Evolutionary conservation across 2,888 invertebrate genomes (phyloP).

Genomic region (Bursaphelenchus okinawaensis): DNA sequence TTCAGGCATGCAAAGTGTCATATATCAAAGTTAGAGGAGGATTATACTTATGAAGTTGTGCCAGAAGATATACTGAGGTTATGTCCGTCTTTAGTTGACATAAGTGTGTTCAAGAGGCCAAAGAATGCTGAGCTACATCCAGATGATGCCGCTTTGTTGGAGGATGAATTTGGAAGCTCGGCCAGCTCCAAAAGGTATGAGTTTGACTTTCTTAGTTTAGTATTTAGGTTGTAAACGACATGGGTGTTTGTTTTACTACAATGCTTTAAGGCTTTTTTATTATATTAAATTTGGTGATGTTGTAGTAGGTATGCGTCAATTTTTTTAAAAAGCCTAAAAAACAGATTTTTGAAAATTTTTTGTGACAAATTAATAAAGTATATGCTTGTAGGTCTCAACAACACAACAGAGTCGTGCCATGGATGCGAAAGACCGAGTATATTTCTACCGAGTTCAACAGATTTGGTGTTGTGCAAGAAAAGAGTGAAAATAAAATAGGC

Average conservation of each 20-base stretch:
- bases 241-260: too few species aligned
- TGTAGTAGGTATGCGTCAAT: too few species aligned
- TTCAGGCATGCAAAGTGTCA: constrained; percentile 1
- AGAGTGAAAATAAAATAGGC: constrained; percentile 96
- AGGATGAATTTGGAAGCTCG: constrained; percentile 71
- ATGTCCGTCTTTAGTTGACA: constrained; percentile 6
- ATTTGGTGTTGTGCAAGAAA: constrained; percentile 90
- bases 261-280: too few species aligned
- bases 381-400: constrained; percentile 74
- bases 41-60: constrained; percentile 3
- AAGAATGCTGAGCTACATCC: constrained; percentile 62
- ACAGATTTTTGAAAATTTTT: too few species aligned
- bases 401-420: constrained; percentile 92
- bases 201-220: not conserved
- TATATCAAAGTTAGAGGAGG: not conserved
- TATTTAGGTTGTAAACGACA: not conserved
- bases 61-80: constrained; percentile 6
- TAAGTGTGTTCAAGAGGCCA: not conserved
- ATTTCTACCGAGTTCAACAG: constrained; percentile 97
- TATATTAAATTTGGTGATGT: too few species aligned
- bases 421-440: constrained; percentile 95
- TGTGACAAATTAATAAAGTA: too few species aligned
- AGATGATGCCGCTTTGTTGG: constrained; percentile 87
- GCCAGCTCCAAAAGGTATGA: constrained; percentile 73
- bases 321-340: too few species aligned